A percentile compares a stretch with the other conserved stretches of the same genome.
These are phyloP conservation scores for Perizoma flavofasciatum DNA, from an alignment of 2,888 invertebrate species.

Conservation along the genomic window DNA sequence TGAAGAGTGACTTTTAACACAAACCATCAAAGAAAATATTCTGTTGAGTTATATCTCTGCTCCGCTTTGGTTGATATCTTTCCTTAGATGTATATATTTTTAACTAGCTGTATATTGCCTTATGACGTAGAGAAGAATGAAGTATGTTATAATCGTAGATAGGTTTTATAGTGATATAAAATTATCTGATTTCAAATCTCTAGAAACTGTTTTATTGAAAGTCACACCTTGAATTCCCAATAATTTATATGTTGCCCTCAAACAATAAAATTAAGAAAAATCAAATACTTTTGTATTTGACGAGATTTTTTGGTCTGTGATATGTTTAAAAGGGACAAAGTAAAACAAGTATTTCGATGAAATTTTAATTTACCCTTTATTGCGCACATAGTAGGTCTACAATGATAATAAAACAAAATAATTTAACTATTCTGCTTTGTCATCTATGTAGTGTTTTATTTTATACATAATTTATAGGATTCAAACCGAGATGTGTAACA, in stretches of 20 bases:
- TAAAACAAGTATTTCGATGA: too few species aligned
- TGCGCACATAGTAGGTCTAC: slow-evolving; percentile 16
- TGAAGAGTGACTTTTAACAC: too few species aligned
- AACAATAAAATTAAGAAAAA: too few species aligned
- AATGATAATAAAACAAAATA: slow-evolving; percentile 33
- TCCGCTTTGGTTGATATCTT: slow-evolving; percentile 3
- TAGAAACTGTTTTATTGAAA: slow-evolving; percentile 9
- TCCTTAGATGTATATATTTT: slow-evolving; percentile 5
- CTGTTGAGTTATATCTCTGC: too few species aligned
- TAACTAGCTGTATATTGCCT: slow-evolving; percentile 46
- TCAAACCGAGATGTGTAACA: slow-evolving; percentile 38
- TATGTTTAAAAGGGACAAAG: too few species aligned
- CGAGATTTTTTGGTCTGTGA: too few species aligned
- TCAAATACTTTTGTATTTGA: too few species aligned
- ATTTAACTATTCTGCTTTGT: slow-evolving; percentile 25
- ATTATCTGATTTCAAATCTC: slow-evolving; percentile 34
- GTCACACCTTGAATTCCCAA: too few species aligned
- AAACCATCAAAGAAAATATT: too few species aligned
- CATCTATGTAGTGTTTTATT: slow-evolving; percentile 7
- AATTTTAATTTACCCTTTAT: slow-evolving; percentile 28
- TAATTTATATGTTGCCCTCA: too few species aligned
- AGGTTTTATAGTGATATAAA: slow-evolving; percentile 47
- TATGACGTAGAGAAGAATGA: slow-evolving; percentile 44
- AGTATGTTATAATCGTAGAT: slow-evolving; percentile 47
- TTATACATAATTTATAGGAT: slow-evolving; percentile 39